These are phyloP conservation scores for Rousettus madagascariensis DNA, from an alignment of 2,797 vertebrate genomes.

Conservation along the genomic window DNA sequence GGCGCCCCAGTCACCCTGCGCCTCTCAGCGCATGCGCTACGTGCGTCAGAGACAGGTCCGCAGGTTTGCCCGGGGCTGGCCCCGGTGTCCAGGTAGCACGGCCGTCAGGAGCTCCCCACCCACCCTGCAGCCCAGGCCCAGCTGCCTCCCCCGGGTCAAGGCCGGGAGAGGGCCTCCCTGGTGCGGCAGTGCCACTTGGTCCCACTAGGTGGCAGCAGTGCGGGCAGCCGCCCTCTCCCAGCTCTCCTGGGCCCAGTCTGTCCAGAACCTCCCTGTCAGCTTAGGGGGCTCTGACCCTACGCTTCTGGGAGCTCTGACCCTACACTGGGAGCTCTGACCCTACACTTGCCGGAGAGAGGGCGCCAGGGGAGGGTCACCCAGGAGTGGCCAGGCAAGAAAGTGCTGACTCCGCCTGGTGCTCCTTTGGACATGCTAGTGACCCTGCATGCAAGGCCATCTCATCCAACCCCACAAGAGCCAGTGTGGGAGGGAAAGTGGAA, in stretches of 20 bases:
- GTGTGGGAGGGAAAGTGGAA: not conserved
- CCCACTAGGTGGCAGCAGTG: conserved; percentile 75
- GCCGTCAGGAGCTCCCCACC: rapidly evolving
- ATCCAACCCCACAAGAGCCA: not conserved
- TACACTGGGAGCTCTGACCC: not conserved
- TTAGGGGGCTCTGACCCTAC: not conserved
- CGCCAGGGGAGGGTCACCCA: not conserved
- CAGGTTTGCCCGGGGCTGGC: rapidly evolving
- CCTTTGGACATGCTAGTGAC: not conserved
- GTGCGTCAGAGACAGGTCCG: not conserved
- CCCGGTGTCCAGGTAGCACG: not conserved
- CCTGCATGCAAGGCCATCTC: not conserved
- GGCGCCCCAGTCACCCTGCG: not conserved
- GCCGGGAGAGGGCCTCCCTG: not conserved
- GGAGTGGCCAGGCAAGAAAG: not conserved
- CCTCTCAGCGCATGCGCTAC: too few relatives aligned
- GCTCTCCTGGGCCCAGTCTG: not conserved
- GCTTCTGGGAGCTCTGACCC: not conserved
- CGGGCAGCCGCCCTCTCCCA: rapidly evolving
- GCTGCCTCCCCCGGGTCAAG: not conserved
- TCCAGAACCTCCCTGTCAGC: not conserved
- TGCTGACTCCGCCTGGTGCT: not conserved
- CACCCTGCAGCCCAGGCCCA: too few relatives aligned
- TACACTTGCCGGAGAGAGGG: not conserved
- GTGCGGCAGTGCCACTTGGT: not conserved